These are phyloP conservation scores for Marasmarcha lunaedactyla DNA, from an alignment of 2,888 invertebrate genomes.

Conservation along the genomic window DNA sequence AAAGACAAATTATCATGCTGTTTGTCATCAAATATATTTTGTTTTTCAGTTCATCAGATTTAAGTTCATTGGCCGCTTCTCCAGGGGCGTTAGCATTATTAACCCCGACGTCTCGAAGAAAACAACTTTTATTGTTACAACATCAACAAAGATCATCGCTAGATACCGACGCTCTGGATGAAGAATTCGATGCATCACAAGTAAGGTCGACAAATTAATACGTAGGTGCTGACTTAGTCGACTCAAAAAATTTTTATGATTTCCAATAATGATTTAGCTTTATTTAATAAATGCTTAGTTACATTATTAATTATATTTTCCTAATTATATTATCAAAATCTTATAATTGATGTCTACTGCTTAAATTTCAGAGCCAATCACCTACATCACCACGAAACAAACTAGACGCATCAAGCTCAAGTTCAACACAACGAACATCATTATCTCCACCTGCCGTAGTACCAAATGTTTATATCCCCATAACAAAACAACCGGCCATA, in stretches of 20 bases:
- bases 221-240: too few relatives aligned
- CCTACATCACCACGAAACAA: slow-evolving; percentile 66
- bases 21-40: too few relatives aligned
- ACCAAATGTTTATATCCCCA: slow-evolving; percentile 48
- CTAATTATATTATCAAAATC: too few relatives aligned
- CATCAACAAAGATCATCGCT: slow-evolving; percentile 89
- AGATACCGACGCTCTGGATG: slow-evolving; percentile 85
- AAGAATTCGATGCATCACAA: slow-evolving; percentile 75
- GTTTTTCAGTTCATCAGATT: slow-evolving; percentile 55
- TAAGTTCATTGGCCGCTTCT: slow-evolving; percentile 63
- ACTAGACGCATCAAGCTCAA: slow-evolving; percentile 49
- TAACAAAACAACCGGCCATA: slow-evolving; percentile 58
- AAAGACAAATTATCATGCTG: too few relatives aligned
- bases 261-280: too few relatives aligned
- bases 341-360: too few relatives aligned
- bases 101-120: slow-evolving; percentile 83
- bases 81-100: slow-evolving; percentile 72
- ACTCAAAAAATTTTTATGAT: too few relatives aligned
- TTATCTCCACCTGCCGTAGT: slow-evolving; percentile 61
- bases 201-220: too few relatives aligned
- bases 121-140: slow-evolving; percentile 81
- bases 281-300: too few relatives aligned
- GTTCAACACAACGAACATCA: slow-evolving; percentile 42
- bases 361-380: slow-evolving; percentile 51
- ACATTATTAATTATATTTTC: too few relatives aligned